A percentile compares a stretch with the other conserved stretches of the same genome.
Conservation (phyloP, 2,113 vertebrate genomes). For the Anser brachyrhynchus region DNA sequence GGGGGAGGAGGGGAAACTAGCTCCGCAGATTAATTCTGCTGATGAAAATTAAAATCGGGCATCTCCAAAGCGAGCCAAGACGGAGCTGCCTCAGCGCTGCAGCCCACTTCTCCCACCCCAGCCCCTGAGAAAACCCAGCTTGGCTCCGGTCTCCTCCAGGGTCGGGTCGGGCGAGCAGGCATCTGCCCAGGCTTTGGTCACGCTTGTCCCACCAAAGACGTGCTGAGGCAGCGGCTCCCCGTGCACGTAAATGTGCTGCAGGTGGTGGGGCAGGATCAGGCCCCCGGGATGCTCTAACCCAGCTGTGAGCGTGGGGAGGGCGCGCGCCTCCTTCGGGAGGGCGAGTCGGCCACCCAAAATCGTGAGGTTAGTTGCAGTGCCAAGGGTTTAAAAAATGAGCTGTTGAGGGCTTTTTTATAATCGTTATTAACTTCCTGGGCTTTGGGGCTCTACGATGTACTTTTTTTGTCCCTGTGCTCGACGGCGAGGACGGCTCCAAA, state of each 20-base stretch:
- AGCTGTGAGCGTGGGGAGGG: background rate
- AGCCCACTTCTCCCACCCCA: background rate
- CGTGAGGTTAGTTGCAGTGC: background rate
- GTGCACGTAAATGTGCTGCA: accelerated
- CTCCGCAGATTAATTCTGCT: constrained; percentile 33
- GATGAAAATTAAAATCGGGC: constrained; percentile 36
- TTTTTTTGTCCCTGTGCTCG: background rate
- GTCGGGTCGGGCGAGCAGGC: accelerated
- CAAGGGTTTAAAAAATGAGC: background rate
- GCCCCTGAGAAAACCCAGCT: background rate
- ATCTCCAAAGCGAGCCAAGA: background rate
- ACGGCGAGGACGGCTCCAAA: accelerated
- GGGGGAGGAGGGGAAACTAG: constrained; percentile 22
- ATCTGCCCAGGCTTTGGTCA: background rate
- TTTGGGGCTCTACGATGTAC: background rate
- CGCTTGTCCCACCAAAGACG: background rate
- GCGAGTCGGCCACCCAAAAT: background rate
- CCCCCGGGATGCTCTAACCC: background rate
- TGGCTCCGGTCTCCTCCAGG: too few relatives aligned
- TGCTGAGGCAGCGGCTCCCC: background rate
- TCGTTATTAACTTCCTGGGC: background rate
- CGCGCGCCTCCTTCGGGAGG: background rate
- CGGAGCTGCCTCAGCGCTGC: background rate
- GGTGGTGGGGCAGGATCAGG: background rate
- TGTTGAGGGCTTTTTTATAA: background rate